Evolutionary conservation across 2,888 invertebrate species (phyloP), one percentile per base, ranked within the genome.

Genomic region (Leptinotarsa peninsularis): DNA sequence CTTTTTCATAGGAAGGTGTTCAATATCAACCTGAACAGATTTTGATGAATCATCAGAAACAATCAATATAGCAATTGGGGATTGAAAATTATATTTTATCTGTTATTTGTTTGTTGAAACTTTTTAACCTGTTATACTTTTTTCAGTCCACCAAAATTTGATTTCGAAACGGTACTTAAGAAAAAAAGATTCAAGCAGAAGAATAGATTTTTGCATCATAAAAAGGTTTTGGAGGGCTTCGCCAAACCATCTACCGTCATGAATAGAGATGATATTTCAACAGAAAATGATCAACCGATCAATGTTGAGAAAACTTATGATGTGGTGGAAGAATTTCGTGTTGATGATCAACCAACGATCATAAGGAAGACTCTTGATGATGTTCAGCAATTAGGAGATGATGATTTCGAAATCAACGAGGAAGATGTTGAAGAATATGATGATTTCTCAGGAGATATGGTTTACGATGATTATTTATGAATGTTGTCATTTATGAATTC

Each of bases 81-180:
- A 33, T 33, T 5, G 27, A 5, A 33, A 33, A 33, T 33, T 5
- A 33, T 33, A 33, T 33, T 33, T 33, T 33, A 33, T 33, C 33
- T 33, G 33, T 33, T 2, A 2, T 33, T 7, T 7, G 7, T 33
- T 33, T 33, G 33, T 33, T 33, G 33, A 33, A 33, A 33, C 33
- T 33, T 33, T 7, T 33, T 33, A 1, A 33, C 0, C 7, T 33
- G 7, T 43, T 10, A 43, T 43, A 43, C 43, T n/a, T 73, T 76
- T 86, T 84, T 18, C 84, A 92, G 92, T 66, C 91, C 92, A 1
- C 91, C 91, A 74, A 89, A 91, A 71, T 92, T 92, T 83, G 91
- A 92, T 84, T 86, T 92, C 56, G 90, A 91, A 79, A 89, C 89
- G 68, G 91, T 91, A 4, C 89, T 92, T 87, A 89, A 90, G 58